Percentiles rank a stretch among this genome's conserved stretches.
Conservation (phyloP, 1,140 invertebrate genomes). For the Lineus longissimus region DNA sequence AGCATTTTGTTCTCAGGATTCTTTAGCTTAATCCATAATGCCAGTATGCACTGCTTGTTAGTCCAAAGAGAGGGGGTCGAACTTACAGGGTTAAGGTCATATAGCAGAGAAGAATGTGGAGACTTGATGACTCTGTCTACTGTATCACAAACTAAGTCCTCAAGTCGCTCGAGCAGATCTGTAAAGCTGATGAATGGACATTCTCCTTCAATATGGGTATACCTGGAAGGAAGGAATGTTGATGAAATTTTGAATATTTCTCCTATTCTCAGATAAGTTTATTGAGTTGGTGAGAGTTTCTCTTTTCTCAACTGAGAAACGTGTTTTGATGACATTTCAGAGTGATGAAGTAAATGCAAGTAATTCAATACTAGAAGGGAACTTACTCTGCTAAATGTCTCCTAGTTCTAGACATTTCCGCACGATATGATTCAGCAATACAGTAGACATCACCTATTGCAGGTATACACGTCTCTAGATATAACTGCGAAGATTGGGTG, state of each 20-base stretch:
- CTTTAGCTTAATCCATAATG: too few relatives aligned
- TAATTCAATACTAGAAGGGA: too few relatives aligned
- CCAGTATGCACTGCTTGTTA: too few relatives aligned
- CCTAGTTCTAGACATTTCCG: slow-evolving; percentile 93
- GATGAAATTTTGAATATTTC: too few relatives aligned
- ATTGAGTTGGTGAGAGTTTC: too few relatives aligned
- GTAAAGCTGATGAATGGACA: slow-evolving; percentile 94
- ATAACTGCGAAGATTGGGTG: slow-evolving; percentile 98
- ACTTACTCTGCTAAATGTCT: slow-evolving; percentile 91
- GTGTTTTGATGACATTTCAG: too few relatives aligned
- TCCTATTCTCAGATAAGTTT: too few relatives aligned
- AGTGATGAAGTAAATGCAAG: too few relatives aligned
- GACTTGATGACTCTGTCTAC: slow-evolving; percentile 86
- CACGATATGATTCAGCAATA: slow-evolving; percentile 95
- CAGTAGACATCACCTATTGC: slow-evolving; percentile 95
- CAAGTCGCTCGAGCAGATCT: slow-evolving; percentile 81
- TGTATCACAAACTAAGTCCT: slow-evolving; percentile 94
- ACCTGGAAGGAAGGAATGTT: slow-evolving; percentile 59
- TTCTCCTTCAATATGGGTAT: slow-evolving; percentile 95
- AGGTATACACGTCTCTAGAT: slow-evolving; percentile 93
- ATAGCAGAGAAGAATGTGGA: slow-evolving; percentile 72
- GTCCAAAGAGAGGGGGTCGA: too few relatives aligned
- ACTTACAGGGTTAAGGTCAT: slow-evolving; percentile 83
- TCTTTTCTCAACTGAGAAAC: too few relatives aligned
- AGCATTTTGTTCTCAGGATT: too few relatives aligned